Conservation (phyloP, 2,113 vertebrate genomes). For the Trichomycterus rosablanca region DNA sequence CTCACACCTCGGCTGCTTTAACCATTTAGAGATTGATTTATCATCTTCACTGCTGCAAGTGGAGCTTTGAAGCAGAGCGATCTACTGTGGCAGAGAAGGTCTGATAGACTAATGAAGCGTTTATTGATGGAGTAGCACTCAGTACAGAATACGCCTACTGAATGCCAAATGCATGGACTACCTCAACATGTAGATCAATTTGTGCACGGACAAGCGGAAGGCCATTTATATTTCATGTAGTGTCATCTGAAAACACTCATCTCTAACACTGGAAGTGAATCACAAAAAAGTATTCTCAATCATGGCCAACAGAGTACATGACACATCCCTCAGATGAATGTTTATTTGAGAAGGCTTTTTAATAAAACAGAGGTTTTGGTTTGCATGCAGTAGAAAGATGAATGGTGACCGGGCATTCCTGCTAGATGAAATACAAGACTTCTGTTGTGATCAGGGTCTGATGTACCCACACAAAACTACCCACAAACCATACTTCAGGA, state of each 20-base stretch:
- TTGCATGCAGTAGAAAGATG: slow-evolving; percentile 1
- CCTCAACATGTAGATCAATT: background rate
- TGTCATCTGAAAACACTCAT: background rate
- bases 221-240: background rate
- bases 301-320: background rate
- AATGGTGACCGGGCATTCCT: too few species aligned
- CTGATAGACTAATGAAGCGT: slow-evolving; percentile 38
- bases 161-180: slow-evolving; percentile 12
- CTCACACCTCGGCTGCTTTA: slow-evolving; percentile 18
- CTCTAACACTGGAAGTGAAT: slow-evolving; percentile 3
- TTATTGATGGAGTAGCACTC: slow-evolving; percentile 39
- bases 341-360: slow-evolving; percentile 20
- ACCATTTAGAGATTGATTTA: slow-evolving; percentile 45
- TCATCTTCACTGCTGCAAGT: slow-evolving; percentile 31
- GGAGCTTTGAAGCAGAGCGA: slow-evolving; percentile 12
- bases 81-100: slow-evolving; percentile 34
- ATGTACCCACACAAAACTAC: too few species aligned
- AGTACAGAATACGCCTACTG: slow-evolving; percentile 10
- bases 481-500: too few species aligned
- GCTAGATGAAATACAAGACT: too few species aligned
- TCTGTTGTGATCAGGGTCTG: too few species aligned
- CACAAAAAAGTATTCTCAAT: slow-evolving; percentile 1
- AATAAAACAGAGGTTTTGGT: slow-evolving; percentile 1
- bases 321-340: background rate
- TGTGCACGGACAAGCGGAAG: background rate